Base-by-base conservation (phyloP, 1,140 invertebrate genomes). In the Harpegnathos saltator region DNA sequence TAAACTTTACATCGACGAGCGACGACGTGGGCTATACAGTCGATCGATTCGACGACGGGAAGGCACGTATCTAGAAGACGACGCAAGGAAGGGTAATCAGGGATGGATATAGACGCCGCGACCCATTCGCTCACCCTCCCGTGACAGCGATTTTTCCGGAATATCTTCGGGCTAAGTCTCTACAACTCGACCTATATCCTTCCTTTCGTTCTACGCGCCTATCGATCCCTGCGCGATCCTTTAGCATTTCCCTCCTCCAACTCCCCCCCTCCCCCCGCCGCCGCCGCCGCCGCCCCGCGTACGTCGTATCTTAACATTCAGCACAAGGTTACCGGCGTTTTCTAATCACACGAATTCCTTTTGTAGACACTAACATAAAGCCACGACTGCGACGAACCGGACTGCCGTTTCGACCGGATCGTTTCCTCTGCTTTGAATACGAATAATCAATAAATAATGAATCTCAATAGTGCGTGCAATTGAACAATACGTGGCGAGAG, bases 101-200 rank as follows among this genome's bases (percentile, higher is more conserved):
- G 71, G 44, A 22, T 82, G 26, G 78, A 82, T 61, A 82, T 82
- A 82, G 68, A 73, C 38, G 48, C 48, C 15, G 38, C 58, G 44
- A 69, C 50, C 22, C 65, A 59, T 80, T 80, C 52, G 75, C 33
- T 80, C 75, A 58, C 54, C 65, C 52, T 69, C 50, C 52, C 22
- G 33, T 71, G 65, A 71, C 66, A 69, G 75, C 33, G 69, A 80
- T 69, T 58, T 71, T 80, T 80, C 65, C 65, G 54, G 52, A 71
- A 44, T 71, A 80, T 71, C 52, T 29, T 71, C 22, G 52, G 52
- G 52, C 65, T 58, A 80, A 71, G 75, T 80, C 75, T 69, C 26
- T 44, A 69, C 29, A 71, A 69, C 65, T 71, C 65, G 65, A 71
- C 65, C 75, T 71, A 71, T 71, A 80, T 71, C 62, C 33, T 78